Evolutionary conservation across 1,140 invertebrate genomes (phyloP).

Genomic region (Leptinotarsa texana): DNA sequence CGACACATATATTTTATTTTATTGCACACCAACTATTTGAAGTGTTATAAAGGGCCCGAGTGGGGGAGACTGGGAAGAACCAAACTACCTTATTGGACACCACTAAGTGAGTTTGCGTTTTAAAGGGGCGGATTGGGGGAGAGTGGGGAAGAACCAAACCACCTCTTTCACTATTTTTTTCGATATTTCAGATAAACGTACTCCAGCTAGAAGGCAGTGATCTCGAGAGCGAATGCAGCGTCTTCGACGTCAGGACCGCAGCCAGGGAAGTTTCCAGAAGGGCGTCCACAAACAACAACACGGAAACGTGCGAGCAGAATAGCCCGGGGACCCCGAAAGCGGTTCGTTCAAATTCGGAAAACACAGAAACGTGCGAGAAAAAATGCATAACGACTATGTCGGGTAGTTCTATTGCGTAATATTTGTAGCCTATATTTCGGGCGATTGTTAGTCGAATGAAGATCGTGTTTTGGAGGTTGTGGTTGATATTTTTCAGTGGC

Average conservation of each 20-base stretch:
- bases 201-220: conserved; percentile 60
- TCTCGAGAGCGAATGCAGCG: conserved; percentile 64
- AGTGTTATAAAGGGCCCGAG: no score
- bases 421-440: conserved; percentile 23
- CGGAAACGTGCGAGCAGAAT: conserved; percentile 48
- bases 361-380: conserved; percentile 55
- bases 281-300: conserved; percentile 57
- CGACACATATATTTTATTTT: not conserved
- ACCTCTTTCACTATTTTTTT: not conserved
- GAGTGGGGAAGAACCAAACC: not conserved
- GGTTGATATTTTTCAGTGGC: not conserved
- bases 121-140: no score
- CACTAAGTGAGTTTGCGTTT: no score
- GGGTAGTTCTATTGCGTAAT: conserved; percentile 70
- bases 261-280: conserved; percentile 54
- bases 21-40: no score
- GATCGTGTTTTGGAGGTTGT: not conserved
- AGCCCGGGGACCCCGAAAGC: conserved; percentile 50
- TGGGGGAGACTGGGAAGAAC: no score
- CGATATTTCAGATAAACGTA: conserved; percentile 48
- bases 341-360: conserved; percentile 54
- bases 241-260: conserved; percentile 61
- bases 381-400: conserved; percentile 65
- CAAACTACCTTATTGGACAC: no score
- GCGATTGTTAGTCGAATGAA: not conserved